Evolutionary conservation across 2,797 vertebrate species (phyloP), one percentile per base, ranked within the genome.

Genomic region (Intellagama lesueurii): DNA sequence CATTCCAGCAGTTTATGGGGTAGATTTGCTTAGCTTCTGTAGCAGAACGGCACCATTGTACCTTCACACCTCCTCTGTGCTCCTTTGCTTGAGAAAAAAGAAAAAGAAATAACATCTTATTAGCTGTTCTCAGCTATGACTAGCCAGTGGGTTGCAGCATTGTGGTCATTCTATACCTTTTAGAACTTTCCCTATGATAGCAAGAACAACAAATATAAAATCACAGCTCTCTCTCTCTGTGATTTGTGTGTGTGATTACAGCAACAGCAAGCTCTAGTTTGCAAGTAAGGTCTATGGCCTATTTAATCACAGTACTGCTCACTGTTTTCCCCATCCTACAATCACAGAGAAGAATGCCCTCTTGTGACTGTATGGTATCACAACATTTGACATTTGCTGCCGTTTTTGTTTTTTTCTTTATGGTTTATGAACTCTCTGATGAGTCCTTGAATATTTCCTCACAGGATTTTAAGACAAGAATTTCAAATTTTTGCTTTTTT

Each of bases 331-430:
- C 14, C 6, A 22, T 81, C 24, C n/a, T 2, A 44, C 68, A 86
- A 73, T 80, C 22, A 1, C 75, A 83, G 89, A 52, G 81, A 80
- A 87, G 76, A 73, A 79, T 82, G 88, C 92, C 87, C 90, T 91
- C 91, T 72, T 5, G 19, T 2, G 40, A 87, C 35, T n/a, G 32
- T 69, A 87, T 52, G 30, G 12, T n/a, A 79, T 44, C 0, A 0
- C 78, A 90, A 60, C 89, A 78, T 12, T 82, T 3, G 1, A 14
- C 0, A 70, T 35, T 28, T 56, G 5, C 9, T 26, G 12, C 8
- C 14, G 69, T 88, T 83, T 76, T 17, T 2, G 64, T 1, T 35
- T 44, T 72, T 49, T 83, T 30, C 32, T 77, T 73, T 28, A 2
- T n/a, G 47, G 7, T 60, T 88, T 52, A 81, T 60, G 72, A 1